Conservation (phyloP, 2,113 vertebrate species). For the Notothenia rossii region DNA sequence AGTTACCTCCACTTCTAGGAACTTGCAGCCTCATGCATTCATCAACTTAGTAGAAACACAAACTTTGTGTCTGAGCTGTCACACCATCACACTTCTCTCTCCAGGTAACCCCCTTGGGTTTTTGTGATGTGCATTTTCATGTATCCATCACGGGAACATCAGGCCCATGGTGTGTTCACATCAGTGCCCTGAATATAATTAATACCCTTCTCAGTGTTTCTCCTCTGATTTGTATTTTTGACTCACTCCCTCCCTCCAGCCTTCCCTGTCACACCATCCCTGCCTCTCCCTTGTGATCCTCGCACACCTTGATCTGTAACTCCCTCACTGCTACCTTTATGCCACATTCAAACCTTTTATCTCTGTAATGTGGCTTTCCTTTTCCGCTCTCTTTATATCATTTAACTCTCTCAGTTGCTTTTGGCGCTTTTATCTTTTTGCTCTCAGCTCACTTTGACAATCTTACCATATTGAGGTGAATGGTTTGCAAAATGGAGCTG, state of each 20-base stretch:
- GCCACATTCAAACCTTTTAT: conserved; percentile 59
- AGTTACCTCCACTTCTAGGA: conserved; percentile 11
- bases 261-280: conserved; percentile 32
- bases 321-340: conserved; percentile 44
- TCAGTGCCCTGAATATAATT: conserved; percentile 46
- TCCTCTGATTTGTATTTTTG: conserved; percentile 39
- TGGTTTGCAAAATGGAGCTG: conserved; percentile 7
- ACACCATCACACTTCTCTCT: conserved; percentile 2
- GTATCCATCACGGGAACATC: conserved; percentile 39
- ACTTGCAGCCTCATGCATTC: background rate
- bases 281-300: conserved; percentile 39
- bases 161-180: conserved; percentile 35
- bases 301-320: conserved; percentile 33
- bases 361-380: conserved; percentile 13
- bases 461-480: conserved; percentile 12
- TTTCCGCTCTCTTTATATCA: conserved; percentile 20
- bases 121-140: conserved; percentile 32
- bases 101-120: conserved; percentile 30
- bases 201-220: conserved; percentile 20
- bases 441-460: conserved; percentile 4
- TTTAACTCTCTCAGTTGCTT: conserved; percentile 21
- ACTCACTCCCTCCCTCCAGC: conserved; percentile 33
- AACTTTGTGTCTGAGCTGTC: conserved; percentile 39
- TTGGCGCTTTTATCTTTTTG: background rate
- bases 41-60: background rate